Evolutionary conservation across 2,888 invertebrate genomes (phyloP), one percentile per base, ranked within the genome.

Genomic region (Cremastobaeus sp.): DNA sequence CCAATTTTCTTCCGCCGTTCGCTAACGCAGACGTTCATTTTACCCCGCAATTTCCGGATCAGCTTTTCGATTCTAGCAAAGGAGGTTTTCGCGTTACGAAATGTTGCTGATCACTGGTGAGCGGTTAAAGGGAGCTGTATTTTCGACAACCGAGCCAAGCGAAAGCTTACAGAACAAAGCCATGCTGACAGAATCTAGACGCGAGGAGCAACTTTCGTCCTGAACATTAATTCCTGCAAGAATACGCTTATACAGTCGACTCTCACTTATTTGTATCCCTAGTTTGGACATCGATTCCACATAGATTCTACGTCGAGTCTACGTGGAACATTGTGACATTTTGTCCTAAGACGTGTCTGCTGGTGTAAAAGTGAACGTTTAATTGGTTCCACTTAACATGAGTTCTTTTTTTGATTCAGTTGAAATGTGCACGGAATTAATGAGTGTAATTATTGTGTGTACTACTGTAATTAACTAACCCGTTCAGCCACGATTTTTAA

Each of bases 61-160:
- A 84, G 85, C 77, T 82, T 84, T 82, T 86, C 87, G 81, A 86
- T 80, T 85, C 87, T 88, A 82, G 83, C 78, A 86, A 86, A 86
- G 84, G 79, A 85, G 85, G 78, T 18, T 45, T 83, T 81, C 81
- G 81, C 79, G 81, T 83, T 80, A 80, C 79, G 78, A 71, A 30
- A 37, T 50, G 43, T 57, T 71, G 76, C 75, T 72, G 68, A 43
- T 76, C 76, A 78, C 76, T 70, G 76, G 81, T 79, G 78, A 76
- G 74, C 69, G 66, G n/a, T n/a, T n/a, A n/a, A 64, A 77, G 75
- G 45, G 81, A 83, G 76, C 79, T 76, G n/a, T 15, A 79, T 43
- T 52, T 81, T 75, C 8, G 8, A 83, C 78, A 84, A 85, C 82
- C 80, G 79, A 74, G 79, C 80, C 78, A 85, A 85, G 83, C 84